phyloP scores from a whole-genome alignment of 2,113 vertebrate genomes.

The Saimiri boliviensis region DNA sequence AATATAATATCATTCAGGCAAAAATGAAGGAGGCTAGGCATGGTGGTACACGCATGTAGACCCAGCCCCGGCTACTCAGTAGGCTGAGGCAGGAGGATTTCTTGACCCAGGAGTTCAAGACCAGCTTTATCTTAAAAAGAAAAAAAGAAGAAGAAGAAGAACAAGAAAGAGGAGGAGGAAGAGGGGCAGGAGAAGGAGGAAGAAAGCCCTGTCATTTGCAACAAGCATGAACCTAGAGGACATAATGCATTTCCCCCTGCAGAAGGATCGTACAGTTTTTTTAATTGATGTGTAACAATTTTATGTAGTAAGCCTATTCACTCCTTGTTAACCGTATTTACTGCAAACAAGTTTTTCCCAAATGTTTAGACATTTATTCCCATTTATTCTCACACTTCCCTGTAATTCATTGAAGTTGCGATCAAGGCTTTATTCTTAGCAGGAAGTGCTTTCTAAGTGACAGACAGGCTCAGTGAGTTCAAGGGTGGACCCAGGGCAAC shows the following conservation, averaged over 20 bases:
- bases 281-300: background rate
- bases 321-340: background rate
- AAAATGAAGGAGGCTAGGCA: background rate
- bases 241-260: background rate
- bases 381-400: background rate
- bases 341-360: background rate
- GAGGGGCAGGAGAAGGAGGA: no score
- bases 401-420: background rate
- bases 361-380: background rate
- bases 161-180: no score
- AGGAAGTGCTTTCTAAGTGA: background rate
- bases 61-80: no score
- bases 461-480: background rate
- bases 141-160: no score
- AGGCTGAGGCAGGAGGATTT: no score
- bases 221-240: background rate
- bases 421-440: background rate
- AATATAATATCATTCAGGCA: background rate
- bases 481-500: background rate
- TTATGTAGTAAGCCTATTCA: background rate
- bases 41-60: no score
- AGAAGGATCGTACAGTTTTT: background rate
- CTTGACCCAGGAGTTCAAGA: no score
- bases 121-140: no score
- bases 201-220: background rate